Conservation (phyloP, 2,888 invertebrate genomes). For the Parnassius glacialis region DNA sequence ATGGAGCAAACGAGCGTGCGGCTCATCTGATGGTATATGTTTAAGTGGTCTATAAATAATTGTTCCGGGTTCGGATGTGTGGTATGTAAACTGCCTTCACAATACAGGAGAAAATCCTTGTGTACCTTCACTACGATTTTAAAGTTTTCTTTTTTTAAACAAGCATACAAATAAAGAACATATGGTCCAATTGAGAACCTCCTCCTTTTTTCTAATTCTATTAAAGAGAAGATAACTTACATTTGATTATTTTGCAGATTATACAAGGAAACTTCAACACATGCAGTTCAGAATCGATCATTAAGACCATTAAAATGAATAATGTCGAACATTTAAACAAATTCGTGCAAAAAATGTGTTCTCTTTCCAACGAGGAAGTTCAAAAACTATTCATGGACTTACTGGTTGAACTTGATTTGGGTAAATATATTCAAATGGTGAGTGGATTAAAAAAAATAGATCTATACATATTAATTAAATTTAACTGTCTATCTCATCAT, state of each 20-base stretch:
- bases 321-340: conserved; percentile 45
- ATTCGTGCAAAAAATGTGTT: conserved; percentile 66
- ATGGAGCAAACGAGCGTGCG: too few relatives aligned
- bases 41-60: too few relatives aligned
- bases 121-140: too few relatives aligned
- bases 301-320: conserved; percentile 34
- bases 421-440: conserved; percentile 77
- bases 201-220: too few relatives aligned
- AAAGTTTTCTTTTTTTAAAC: too few relatives aligned
- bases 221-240: background rate
- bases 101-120: too few relatives aligned
- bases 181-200: too few relatives aligned
- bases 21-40: too few relatives aligned
- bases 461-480: conserved; percentile 5
- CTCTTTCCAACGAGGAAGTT: conserved; percentile 55
- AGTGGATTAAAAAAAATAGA: conserved; percentile 30
- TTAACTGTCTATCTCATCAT: background rate
- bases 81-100: too few relatives aligned
- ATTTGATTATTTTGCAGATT: conserved; percentile 49
- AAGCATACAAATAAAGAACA: too few relatives aligned
- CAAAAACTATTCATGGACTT: conserved; percentile 67
- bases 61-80: too few relatives aligned
- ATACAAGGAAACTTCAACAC: conserved; percentile 52
- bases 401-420: conserved; percentile 71
- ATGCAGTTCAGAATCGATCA: conserved; percentile 46